Percentiles rank a stretch among this genome's conserved stretches.
These are phyloP conservation scores for Tigriopus japonicus DNA, from an alignment of 1,140 invertebrate species.

Conservation along the genomic window DNA sequence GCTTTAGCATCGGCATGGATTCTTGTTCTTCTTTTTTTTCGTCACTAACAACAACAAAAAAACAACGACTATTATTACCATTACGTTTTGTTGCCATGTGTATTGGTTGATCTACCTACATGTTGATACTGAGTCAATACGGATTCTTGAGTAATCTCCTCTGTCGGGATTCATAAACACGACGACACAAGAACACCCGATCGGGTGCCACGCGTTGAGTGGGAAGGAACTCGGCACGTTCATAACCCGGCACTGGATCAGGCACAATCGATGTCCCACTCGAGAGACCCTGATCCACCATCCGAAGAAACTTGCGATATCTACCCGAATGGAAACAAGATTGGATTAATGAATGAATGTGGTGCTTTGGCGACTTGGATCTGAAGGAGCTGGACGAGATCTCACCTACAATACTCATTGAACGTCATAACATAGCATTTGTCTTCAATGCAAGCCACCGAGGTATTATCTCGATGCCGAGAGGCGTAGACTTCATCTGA, in stretches of 20 bases:
- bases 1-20: no score
- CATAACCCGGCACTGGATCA: constrained; percentile 30
- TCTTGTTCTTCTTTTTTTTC: no score
- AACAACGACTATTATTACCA: no score
- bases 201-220: constrained; percentile 55
- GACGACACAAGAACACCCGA: constrained; percentile 77
- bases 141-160: constrained; percentile 35
- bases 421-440: constrained; percentile 91
- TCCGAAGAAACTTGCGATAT: constrained; percentile 40
- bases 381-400: neutral
- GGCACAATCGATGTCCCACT: constrained; percentile 36
- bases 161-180: constrained; percentile 81
- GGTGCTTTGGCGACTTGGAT: neutral
- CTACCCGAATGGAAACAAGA: constrained; percentile 22
- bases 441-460: constrained; percentile 92
- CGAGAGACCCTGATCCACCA: constrained; percentile 39
- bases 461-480: constrained; percentile 52
- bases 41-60: no score
- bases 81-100: no score
- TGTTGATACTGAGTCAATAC: constrained; percentile 18
- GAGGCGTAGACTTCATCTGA: constrained; percentile 87
- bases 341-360: neutral
- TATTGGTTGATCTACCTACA: neutral
- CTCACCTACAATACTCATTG: constrained; percentile 87
- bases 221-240: constrained; percentile 37